Evolutionary conservation across 2,888 invertebrate genomes (phyloP), one percentile per base, ranked within the genome.

Genomic region (Laothoe populi): DNA sequence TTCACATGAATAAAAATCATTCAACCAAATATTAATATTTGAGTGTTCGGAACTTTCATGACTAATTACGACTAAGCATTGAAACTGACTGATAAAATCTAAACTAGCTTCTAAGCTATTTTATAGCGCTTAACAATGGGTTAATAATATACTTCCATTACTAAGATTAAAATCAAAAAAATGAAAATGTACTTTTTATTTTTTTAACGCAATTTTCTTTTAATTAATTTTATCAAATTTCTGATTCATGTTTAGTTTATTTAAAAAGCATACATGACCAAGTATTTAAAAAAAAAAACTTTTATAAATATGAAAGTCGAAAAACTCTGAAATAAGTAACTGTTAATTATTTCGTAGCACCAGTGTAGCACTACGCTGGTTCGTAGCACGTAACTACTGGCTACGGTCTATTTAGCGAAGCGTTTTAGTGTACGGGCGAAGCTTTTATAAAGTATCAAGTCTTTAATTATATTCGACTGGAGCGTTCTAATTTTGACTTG

Each of bases 361-460:
- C 35, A 19, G 53, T 19, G 53, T 53, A 53, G 53, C 53, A 53
- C 11, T 31, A 13, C 31, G 53, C 31, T 53, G n/a, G 49, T 65
- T 60, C 67, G 70, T 71, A 70, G 69, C 65, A 63, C 49, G 75
- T 73, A 71, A 69, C 62, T 42, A 42, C 63, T 63, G 70, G 74
- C 53, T 53, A 35, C 31, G 31, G 19, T 53, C 53, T 35, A 53
- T 53, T 57, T 46, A 57, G 45, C n/a, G 44, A 21, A 45, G 19
- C 16, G 11, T 31, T 31, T 53, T 31, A 69, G 67, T 45, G 45
- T 40, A 60, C 72, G 71, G 49, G 31, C 59, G 61, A 38, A 61
- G 61, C 61, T 45, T 38, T 57, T 19, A 10, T 26, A 26, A 31
- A 49, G 49, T 53, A 35, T 35, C 53, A 31, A 53, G 53, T 53